Conservation (phyloP, 2,113 vertebrate species). For the Meriones unguiculatus region DNA sequence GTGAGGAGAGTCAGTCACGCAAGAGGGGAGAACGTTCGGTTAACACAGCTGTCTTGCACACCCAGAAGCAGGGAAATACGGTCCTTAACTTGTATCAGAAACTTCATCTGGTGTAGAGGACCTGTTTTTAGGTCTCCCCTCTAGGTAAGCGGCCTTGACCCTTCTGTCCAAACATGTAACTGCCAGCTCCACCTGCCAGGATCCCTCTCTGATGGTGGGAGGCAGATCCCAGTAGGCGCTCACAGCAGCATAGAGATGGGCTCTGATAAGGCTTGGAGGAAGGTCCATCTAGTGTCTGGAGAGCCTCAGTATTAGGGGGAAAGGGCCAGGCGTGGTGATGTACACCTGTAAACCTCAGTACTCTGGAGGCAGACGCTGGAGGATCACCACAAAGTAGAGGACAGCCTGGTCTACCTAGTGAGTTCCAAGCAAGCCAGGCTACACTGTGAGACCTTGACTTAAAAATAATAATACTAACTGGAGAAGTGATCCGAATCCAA, state of each 20-base stretch:
- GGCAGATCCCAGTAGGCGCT: rapidly evolving
- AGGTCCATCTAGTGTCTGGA: neutral
- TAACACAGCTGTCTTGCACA: neutral
- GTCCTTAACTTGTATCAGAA: neutral
- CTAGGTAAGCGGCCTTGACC: neutral
- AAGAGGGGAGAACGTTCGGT: rapidly evolving
- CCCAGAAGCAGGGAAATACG: rapidly evolving
- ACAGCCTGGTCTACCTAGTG: neutral
- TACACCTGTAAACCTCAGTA: no score
- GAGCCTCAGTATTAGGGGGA: neutral
- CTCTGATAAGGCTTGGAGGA: no score
- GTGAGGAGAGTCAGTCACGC: rapidly evolving
- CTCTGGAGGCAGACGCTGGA: neutral
- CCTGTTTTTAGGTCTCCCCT: neutral
- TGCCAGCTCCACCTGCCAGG: rapidly evolving
- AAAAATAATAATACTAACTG: no score
- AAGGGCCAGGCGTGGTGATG: neutral
- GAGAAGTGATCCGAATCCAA: neutral
- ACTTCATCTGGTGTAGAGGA: neutral
- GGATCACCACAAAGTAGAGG: neutral
- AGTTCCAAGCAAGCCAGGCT: neutral
- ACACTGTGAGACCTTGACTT: neutral
- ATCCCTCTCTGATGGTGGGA: neutral
- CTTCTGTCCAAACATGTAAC: neutral
- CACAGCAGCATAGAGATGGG: no score